A percentile compares a stretch with the other conserved stretches of the same genome.
Conservation (phyloP, 2,888 invertebrate genomes). For the Eretmocerus hayati region DNA sequence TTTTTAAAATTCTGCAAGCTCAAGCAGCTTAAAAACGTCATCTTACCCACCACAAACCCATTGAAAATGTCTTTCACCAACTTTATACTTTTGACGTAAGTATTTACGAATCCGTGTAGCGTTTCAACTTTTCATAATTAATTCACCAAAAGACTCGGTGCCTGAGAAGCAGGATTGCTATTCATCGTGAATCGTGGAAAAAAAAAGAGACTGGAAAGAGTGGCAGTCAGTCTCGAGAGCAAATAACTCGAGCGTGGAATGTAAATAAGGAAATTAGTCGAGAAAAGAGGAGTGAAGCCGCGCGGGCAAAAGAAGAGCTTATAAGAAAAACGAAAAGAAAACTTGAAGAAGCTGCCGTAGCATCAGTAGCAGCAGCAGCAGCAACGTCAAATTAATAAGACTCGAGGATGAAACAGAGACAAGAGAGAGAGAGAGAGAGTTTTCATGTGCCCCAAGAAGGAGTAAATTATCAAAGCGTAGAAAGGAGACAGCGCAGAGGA, state of each 20-base stretch:
- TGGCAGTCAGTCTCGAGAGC: conserved; percentile 1
- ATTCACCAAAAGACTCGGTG: conserved; percentile 18
- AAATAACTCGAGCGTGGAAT: conserved; percentile 18
- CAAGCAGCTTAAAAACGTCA: too few relatives aligned
- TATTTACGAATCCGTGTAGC: too few relatives aligned
- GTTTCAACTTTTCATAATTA: conserved; percentile 10
- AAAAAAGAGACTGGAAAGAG: too few relatives aligned
- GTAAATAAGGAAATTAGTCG: conserved; percentile 22
- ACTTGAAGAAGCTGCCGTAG: too few relatives aligned
- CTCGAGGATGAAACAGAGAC: conserved; percentile 12
- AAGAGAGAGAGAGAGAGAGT: conserved; percentile 22
- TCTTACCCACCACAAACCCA: too few relatives aligned
- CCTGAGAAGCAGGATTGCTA: too few relatives aligned
- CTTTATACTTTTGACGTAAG: too few relatives aligned
- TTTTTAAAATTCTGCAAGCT: too few relatives aligned
- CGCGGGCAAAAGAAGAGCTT: conserved; percentile 2
- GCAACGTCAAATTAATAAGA: conserved; percentile 22
- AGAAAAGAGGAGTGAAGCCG: conserved; percentile 4
- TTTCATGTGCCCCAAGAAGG: conserved; percentile 17
- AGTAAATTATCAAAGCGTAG: conserved; percentile 20
- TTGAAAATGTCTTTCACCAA: too few relatives aligned
- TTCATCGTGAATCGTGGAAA: too few relatives aligned
- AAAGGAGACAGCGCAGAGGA: conserved; percentile 2
- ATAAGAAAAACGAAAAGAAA: conserved; percentile 3
- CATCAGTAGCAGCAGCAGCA: conserved; percentile 4